These are phyloP conservation scores for Xyrauchen texanus DNA, from an alignment of 2,113 vertebrate species.

Conservation along the genomic window DNA sequence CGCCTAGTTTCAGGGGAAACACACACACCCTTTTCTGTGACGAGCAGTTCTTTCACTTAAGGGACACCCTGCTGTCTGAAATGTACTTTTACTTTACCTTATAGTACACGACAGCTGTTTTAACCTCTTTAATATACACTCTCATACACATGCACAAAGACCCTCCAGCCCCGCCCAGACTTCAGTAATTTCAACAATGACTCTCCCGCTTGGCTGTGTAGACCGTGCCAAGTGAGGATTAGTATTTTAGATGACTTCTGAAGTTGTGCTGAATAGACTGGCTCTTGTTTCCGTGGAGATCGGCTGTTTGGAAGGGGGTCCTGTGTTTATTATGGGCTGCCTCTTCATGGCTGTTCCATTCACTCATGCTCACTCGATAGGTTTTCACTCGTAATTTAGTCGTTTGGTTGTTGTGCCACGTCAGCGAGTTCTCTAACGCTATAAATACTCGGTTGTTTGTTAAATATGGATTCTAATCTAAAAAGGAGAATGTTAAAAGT, in stretches of 20 bases:
- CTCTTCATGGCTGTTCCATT: conserved; percentile 56
- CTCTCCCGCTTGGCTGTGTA: conserved; percentile 56
- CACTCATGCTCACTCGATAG: not conserved
- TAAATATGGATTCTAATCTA: no score
- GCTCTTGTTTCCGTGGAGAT: conserved; percentile 61
- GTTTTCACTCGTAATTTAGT: not conserved
- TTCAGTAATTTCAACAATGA: conserved; percentile 72
- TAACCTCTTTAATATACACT: conserved; percentile 43
- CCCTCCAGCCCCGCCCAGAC: conserved; percentile 56
- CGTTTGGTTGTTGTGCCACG: no score
- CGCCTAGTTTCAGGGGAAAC: not conserved
- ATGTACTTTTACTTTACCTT: conserved; percentile 63
- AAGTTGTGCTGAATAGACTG: conserved; percentile 65
- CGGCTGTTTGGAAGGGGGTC: conserved; percentile 55
- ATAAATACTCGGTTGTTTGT: no score
- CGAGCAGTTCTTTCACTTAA: conserved; percentile 51
- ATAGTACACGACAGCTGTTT: conserved; percentile 71
- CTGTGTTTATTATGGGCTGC: conserved; percentile 54
- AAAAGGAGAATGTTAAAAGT: no score
- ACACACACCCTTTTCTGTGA: conserved; percentile 12
- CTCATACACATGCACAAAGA: conserved; percentile 49
- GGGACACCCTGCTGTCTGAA: conserved; percentile 61
- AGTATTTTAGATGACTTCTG: conserved; percentile 74
- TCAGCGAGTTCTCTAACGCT: no score
- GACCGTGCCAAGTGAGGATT: conserved; percentile 69